Conservation (phyloP, 2,888 invertebrate genomes). For the Venusia cambrica region DNA sequence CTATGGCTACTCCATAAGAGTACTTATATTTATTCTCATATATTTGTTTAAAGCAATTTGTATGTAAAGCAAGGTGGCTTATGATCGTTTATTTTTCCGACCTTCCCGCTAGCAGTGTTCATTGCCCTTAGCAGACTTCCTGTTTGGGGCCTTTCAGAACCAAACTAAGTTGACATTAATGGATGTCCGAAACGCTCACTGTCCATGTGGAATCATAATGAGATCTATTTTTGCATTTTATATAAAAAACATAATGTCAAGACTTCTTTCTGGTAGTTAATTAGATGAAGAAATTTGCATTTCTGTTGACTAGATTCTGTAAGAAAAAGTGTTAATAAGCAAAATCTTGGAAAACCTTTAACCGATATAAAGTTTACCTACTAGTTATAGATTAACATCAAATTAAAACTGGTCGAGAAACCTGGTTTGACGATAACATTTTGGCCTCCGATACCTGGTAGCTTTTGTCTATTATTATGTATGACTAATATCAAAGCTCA, state of each 20-base stretch:
- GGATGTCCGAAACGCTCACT: conserved; percentile 33
- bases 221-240: conserved; percentile 16
- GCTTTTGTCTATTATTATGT: conserved; percentile 31
- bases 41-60: conserved; percentile 16
- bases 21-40: conserved; percentile 23
- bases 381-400: too few species aligned
- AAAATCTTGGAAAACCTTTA: too few species aligned
- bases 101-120: conserved; percentile 57
- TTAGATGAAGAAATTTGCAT: too few species aligned
- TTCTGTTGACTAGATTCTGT: too few species aligned
- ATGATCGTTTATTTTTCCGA: conserved; percentile 43
- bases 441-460: conserved; percentile 24
- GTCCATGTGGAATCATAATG: conserved; percentile 21
- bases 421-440: conserved; percentile 18
- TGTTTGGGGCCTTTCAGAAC: conserved; percentile 48
- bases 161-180: conserved; percentile 40
- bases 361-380: too few species aligned
- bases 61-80: conserved; percentile 20
- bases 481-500: conserved; percentile 34
- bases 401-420: conserved; percentile 18
- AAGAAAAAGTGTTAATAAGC: too few species aligned
- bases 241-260: conserved; percentile 14
- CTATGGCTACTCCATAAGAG: too few species aligned
- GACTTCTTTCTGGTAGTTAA: conserved; percentile 1
- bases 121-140: conserved; percentile 60